These are phyloP conservation scores for Tetranychus urticae DNA, from an alignment of 1,140 invertebrate genomes.

Conservation along the genomic window DNA sequence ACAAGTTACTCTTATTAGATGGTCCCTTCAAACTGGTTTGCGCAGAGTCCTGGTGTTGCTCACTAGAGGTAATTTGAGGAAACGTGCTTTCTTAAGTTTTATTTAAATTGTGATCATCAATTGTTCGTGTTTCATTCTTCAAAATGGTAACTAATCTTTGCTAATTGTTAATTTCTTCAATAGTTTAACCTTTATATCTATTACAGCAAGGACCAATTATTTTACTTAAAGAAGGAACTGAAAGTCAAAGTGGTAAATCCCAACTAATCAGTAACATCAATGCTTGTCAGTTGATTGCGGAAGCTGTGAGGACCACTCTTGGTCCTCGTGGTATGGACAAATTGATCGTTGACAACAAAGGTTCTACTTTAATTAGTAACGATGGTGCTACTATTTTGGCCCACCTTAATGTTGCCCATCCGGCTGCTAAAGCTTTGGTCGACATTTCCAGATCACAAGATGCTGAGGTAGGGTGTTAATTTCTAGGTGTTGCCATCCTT, in stretches of 20 bases:
- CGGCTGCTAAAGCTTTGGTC: conserved; percentile 86
- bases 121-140: too few relatives aligned
- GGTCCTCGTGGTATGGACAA: conserved; percentile 99
- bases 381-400: conserved; percentile 99
- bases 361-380: conserved; percentile 68
- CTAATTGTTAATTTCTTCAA: too few relatives aligned
- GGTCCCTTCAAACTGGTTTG: too few relatives aligned
- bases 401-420: conserved; percentile 85
- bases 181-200: not conserved
- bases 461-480: conserved; percentile 46
- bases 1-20: too few relatives aligned
- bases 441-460: conserved; percentile 99
- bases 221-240: conserved; percentile 90
- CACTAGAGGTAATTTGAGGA: too few relatives aligned
- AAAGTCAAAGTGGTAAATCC: conserved; percentile 77
- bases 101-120: too few relatives aligned
- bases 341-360: conserved; percentile 64
- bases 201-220: conserved; percentile 81
- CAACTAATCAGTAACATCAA: conserved; percentile 97
- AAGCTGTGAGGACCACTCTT: conserved; percentile 84
- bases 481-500: conserved; percentile 13
- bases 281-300: conserved; percentile 88
- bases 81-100: too few relatives aligned
- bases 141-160: too few relatives aligned
- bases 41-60: too few relatives aligned